Evolutionary conservation across 1,140 invertebrate genomes (phyloP).

Genomic region (Diprion similis): DNA sequence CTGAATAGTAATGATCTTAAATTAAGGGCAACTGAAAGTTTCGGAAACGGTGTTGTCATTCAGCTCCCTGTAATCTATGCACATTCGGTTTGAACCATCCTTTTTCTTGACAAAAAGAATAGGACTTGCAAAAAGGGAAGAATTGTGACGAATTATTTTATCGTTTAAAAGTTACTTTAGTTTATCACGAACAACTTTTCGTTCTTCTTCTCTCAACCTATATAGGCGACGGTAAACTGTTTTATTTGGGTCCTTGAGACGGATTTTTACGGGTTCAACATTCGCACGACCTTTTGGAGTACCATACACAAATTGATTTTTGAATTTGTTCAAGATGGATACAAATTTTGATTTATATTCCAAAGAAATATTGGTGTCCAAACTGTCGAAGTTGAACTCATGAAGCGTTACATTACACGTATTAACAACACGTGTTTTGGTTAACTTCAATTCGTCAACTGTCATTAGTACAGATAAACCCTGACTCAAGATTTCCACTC

Average conservation of each 20-base stretch:
- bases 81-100: slow-evolving; percentile 50
- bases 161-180: neutral
- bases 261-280: slow-evolving; percentile 19
- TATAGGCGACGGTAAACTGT: slow-evolving; percentile 23
- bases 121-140: slow-evolving; percentile 45
- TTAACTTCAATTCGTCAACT: neutral
- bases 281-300: no score
- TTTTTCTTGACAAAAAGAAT: slow-evolving; percentile 55
- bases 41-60: no score
- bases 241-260: slow-evolving; percentile 23
- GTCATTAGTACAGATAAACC: neutral
- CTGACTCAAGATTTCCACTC: neutral
- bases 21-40: no score
- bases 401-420: neutral
- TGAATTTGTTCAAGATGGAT: neutral
- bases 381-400: neutral
- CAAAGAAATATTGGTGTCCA: neutral
- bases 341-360: neutral
- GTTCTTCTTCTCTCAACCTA: slow-evolving; percentile 18
- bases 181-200: slow-evolving; percentile 23
- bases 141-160: slow-evolving; percentile 33
- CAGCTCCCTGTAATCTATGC: slow-evolving; percentile 52
- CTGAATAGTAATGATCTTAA: no score
- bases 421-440: no score
- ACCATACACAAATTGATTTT: no score